Percentiles rank a stretch among this genome's conserved stretches.
phyloP scores from a whole-genome alignment of 2,113 vertebrate genomes.

The Ageneiosus marmoratus region DNA sequence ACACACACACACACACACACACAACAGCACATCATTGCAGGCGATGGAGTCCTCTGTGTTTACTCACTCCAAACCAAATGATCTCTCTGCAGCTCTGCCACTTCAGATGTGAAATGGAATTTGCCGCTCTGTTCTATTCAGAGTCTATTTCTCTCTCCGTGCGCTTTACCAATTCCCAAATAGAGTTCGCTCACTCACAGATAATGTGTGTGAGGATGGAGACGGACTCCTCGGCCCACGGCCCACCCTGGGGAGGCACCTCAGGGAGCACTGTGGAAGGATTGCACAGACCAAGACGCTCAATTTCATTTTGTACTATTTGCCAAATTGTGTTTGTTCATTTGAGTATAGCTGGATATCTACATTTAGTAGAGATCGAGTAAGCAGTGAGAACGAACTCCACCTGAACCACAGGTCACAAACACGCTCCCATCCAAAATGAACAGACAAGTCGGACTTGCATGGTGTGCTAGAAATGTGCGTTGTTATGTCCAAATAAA shows the following conservation, averaged over 20 bases:
- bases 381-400: constrained; percentile 71
- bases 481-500: constrained; percentile 2
- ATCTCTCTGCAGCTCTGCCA: constrained; percentile 95
- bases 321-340: constrained; percentile 85
- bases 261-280: constrained; percentile 83
- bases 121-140: constrained; percentile 86
- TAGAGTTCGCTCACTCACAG: constrained; percentile 90
- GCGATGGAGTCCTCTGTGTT: constrained; percentile 92
- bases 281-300: constrained; percentile 80
- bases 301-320: constrained; percentile 92
- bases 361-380: constrained; percentile 78
- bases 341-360: constrained; percentile 80
- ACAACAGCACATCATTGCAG: constrained; percentile 85
- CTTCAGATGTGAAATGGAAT: constrained; percentile 99
- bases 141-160: constrained; percentile 80
- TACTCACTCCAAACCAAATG: constrained; percentile 96
- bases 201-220: constrained; percentile 92
- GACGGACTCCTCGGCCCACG: constrained; percentile 77
- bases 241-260: constrained; percentile 82
- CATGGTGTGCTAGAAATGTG: not conserved
- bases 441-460: not conserved
- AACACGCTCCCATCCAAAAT: not conserved
- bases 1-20: constrained; percentile 75
- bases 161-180: constrained; percentile 93
- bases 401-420: constrained; percentile 27